Evolutionary conservation across 2,888 invertebrate genomes (phyloP), one percentile per base, ranked within the genome.

Genomic region (Tetragonisca angustula): DNA sequence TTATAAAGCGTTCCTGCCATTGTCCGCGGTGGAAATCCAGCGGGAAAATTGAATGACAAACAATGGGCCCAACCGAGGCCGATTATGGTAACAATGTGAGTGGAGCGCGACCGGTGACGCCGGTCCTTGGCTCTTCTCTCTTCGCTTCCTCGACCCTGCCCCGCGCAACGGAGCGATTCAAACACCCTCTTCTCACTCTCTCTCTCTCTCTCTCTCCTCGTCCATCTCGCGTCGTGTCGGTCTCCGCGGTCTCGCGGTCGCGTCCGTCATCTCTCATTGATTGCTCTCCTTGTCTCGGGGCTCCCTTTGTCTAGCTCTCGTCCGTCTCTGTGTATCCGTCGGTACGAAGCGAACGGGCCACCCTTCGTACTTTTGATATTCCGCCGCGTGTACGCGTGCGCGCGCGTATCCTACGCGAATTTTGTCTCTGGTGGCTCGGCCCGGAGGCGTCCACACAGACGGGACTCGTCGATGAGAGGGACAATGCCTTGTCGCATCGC

Each of bases 1-100:
- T 90, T 89, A 88, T 84, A 85, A 87, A 87, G 82, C 87, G 81
- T 76, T 83, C 72, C 76, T 65, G 61, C 70, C 84, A 88, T 90
- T 89, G 88, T 85, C 80, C 81, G 78, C 85, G 83, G 79, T 88
- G 87, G 84, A 88, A 87, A 87, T 88, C 86, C 85, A 83, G 83
- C 83, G 89, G 84, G 87, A 89, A 91, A 88, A 89, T 91, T 91
- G 91, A 91, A 91, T 90, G 91, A 90, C 89, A 91, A 91, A 91
- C 91, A 91, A 91, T 90, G 87, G 87, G 74, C 85, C 88, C 83
- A 74, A 88, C 86, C 85, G 81, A 76, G 88, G 79, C 85, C 89
- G 91, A 91, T 91, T 91, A 90, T 86, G 86, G 85, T 86, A 89
- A 91, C 91, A 91, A 90, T 88, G 89, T 87, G 85, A 89, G 80